Conservation (phyloP, 2,888 invertebrate species). For the Drymonia ruficornis region DNA sequence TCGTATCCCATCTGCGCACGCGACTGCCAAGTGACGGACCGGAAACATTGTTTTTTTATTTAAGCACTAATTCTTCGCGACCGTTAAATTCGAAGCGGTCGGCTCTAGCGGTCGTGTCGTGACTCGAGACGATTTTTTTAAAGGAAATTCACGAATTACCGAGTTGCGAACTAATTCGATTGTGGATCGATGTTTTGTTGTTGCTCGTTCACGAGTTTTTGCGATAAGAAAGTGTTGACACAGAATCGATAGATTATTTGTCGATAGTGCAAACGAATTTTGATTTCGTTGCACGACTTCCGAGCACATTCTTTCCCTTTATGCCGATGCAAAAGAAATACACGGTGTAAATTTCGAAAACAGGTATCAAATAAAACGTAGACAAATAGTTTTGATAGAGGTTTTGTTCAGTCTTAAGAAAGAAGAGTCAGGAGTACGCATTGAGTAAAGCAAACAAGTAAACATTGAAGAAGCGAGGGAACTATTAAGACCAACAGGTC, state of each 20-base stretch:
- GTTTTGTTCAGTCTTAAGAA: too few relatives aligned
- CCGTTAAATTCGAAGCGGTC: conserved; percentile 39
- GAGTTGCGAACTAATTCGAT: conserved; percentile 42
- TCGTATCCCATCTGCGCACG: conserved; percentile 51
- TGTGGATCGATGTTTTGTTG: conserved; percentile 31
- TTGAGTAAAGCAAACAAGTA: too few relatives aligned
- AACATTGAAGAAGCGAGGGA: too few relatives aligned
- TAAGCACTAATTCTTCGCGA: conserved; percentile 26
- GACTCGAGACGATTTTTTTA: conserved; percentile 36
- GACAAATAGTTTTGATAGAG: too few relatives aligned
- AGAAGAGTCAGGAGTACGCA: too few relatives aligned
- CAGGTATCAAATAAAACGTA: neutral
- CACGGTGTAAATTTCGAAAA: neutral
- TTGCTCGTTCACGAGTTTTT: conserved; percentile 24
- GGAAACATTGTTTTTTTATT: conserved; percentile 47
- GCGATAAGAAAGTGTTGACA: conserved; percentile 29
- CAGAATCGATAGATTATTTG: conserved; percentile 9
- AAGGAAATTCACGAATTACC: conserved; percentile 34
- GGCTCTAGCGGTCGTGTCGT: conserved; percentile 27
- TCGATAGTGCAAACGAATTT: conserved; percentile 9
- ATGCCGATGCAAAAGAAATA: neutral
- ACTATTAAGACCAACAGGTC: too few relatives aligned
- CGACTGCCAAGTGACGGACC: conserved; percentile 49
- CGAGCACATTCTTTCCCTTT: neutral
- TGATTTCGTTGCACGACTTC: neutral